Evolutionary conservation across 2,113 vertebrate species (phyloP).

Genomic region (Rhinichthys klamathensis): DNA sequence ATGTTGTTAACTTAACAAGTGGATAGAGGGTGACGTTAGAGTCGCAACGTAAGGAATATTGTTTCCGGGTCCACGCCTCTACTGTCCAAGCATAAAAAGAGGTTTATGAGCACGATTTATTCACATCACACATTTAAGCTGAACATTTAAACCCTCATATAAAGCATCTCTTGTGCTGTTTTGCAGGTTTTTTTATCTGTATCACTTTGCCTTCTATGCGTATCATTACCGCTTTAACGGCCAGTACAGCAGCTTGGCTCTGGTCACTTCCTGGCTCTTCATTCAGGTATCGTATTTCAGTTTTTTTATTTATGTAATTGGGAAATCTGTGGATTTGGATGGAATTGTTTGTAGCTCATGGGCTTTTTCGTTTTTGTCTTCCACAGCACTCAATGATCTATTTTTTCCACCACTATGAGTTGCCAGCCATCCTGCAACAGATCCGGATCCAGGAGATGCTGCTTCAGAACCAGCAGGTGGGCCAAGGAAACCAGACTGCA

Average conservation of each 20-base stretch:
- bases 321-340: not conserved
- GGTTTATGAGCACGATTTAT: no score
- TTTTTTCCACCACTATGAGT: conserved; percentile 98
- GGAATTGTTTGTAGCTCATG: not conserved
- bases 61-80: no score
- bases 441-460: conserved; percentile 97
- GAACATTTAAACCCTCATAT: not conserved
- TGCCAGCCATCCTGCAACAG: conserved; percentile 96
- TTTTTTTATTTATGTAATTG: not conserved
- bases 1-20: no score
- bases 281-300: conserved; percentile 84
- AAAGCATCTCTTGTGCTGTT: conserved; percentile 3
- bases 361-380: not conserved
- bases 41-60: no score
- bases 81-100: no score
- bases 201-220: conserved; percentile 98
- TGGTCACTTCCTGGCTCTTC: conserved; percentile 98
- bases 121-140: no score
- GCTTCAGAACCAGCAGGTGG: conserved; percentile 90
- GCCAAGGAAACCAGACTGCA: conserved; percentile 84
- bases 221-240: conserved; percentile 99
- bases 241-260: conserved; percentile 96
- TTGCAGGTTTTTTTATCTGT: conserved; percentile 94
- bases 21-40: no score
- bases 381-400: conserved; percentile 97